Percentiles rank a stretch among this genome's conserved stretches.
Conservation (phyloP, 2,888 invertebrate genomes). For the Helobdella robusta region DNA sequence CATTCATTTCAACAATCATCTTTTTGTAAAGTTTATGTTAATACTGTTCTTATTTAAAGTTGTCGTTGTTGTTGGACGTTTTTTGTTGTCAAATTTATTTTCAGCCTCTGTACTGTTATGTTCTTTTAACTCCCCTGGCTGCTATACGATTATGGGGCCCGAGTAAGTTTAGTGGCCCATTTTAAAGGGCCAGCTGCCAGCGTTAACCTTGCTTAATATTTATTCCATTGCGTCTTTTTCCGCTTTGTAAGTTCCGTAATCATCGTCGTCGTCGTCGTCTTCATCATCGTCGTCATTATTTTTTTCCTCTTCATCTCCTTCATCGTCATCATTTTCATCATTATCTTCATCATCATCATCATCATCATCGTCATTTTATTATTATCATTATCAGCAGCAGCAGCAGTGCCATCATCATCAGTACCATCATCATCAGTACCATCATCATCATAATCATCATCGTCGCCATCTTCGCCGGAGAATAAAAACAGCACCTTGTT, state of each 20-base stretch:
- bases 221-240: background rate
- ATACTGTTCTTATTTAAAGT: too few species aligned
- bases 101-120: too few species aligned
- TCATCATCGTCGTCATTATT: background rate
- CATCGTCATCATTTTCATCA: constrained; percentile 5
- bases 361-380: background rate
- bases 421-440: constrained; percentile 14
- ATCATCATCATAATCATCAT: constrained; percentile 17
- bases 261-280: background rate
- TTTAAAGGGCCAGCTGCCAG: too few species aligned
- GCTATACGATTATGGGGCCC: too few species aligned
- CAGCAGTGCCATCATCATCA: background rate
- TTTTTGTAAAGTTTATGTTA: too few species aligned
- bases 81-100: too few species aligned
- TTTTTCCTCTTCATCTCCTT: background rate
- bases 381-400: constrained; percentile 7
- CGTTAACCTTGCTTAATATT: too few species aligned
- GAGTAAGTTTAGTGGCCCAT: too few species aligned
- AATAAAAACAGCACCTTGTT: too few species aligned
- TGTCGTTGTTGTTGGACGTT: too few species aligned
- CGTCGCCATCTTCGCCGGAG: background rate
- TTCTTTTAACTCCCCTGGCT: too few species aligned
- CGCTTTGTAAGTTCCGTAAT: background rate
- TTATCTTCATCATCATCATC: background rate
- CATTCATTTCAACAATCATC: too few species aligned